Conservation (phyloP, 2,888 invertebrate genomes). For the Acleris sparsana region DNA sequence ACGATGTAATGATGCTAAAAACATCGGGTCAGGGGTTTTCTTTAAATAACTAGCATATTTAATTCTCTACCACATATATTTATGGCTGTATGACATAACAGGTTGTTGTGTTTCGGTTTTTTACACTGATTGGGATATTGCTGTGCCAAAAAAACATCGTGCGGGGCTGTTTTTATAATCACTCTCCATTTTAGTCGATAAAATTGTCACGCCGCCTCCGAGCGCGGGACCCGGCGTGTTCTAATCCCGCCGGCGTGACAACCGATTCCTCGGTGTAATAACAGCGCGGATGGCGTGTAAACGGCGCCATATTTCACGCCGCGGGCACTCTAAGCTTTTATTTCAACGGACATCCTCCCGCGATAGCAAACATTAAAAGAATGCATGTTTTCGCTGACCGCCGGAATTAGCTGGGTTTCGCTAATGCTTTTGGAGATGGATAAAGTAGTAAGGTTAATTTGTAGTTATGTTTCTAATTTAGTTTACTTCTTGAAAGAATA, state of each 20-base stretch:
- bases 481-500: no score
- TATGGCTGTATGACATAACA: no score
- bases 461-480: no score
- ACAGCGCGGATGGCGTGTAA: constrained; percentile 42
- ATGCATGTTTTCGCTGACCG: constrained; percentile 7
- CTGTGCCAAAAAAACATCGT: no score
- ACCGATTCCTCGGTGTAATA: constrained; percentile 11
- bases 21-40: no score
- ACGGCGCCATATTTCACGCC: constrained; percentile 44
- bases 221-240: background rate
- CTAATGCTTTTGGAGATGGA: background rate
- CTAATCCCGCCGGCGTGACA: constrained; percentile 13
- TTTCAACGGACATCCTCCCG: constrained; percentile 17
- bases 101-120: no score
- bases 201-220: background rate
- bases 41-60: background rate
- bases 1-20: no score
- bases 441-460: background rate
- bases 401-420: background rate
- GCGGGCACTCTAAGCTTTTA: constrained; percentile 39
- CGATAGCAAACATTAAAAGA: constrained; percentile 15
- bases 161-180: background rate
- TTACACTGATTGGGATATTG: no score
- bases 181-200: background rate
- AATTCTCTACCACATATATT: no score